Base-by-base conservation (phyloP, 2,888 invertebrate species). In the Sycophila texana region DNA sequence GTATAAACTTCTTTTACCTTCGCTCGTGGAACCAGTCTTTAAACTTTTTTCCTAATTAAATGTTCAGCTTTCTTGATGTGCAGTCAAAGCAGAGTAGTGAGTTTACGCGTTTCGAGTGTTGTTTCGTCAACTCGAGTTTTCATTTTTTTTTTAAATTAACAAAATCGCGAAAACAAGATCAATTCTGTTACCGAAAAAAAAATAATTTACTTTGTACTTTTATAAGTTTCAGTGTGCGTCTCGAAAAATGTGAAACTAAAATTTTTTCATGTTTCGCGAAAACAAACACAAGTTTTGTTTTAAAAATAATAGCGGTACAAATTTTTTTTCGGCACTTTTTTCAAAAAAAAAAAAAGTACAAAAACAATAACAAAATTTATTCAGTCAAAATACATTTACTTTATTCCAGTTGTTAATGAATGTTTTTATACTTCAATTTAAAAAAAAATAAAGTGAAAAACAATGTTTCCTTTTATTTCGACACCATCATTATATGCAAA, bases 1-100 rank as follows among this genome's bases (percentile, higher is more conserved):
- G 49, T 63, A 53, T 63, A 73, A 73, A 73, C 73, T 73, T 73
- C 22, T 55, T 63, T 73, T 18, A 4, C 39, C 39, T 39, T 51
- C 55, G 30, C n/a, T 53, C 61, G n/a, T 47, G 22, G 39, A 53
- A 73, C 53, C 12, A 63, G 20, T 47, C 63, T 61, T 73, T 13
- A 63, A 39, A 73, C 39, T 55, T 55, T 63, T 63, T 63, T 63
- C 10, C 20, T 73, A 73, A 73, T 73, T 73, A 55, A 73, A 73
- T 73, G 63, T 63, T 20, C 60, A 71, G 49, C 14, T 22, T 49
- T 30, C 57, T 57, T 12, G 2, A 10, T n/a, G n/a, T 10, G 51
- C 10, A 4, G 16, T n/a, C 18, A n/a, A 39, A 4, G 2, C 4
- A 49, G 14, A 18, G 5, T 49, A 12, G 1, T 10, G n/a, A 53